Base-by-base conservation (phyloP, 1,140 invertebrate species). In the Bombus waltoni region DNA sequence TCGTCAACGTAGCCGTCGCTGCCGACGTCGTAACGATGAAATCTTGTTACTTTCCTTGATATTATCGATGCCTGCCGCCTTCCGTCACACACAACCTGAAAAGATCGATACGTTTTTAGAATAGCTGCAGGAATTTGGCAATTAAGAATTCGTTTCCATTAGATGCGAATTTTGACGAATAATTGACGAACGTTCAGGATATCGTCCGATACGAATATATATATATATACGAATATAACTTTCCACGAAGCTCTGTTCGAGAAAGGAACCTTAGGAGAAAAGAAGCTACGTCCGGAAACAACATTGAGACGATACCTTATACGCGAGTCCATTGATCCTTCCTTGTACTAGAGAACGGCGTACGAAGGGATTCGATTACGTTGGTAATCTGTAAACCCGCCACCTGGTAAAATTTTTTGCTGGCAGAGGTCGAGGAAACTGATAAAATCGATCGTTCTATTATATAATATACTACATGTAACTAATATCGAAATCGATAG, bases 361-460 rank as follows among this genome's bases (percentile, higher is more conserved):
- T 18, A 10, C 15, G 13, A 28, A 44, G 66, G n/a, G 65, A 80
- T 57, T 80, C 44, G 65, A 80, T 80, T 80, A 70, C 75, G 22
- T 10, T 28, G 62, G 32, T 35, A 68, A 44, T 62, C 59, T 62
- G 28, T n/a, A n/a, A 62, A n/a, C 59, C 77, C 1, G 44, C 32
- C 77, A 44, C 18, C 42, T 28, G 10, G 40, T 28, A 18, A 22
- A 28, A 47, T 47, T 25, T 47, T n/a, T 32, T n/a, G 42, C 18
- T 18, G 10, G 2, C 65, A 25, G 68, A 70, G 32, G 15, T 66
- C 22, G 76, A 80, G 65, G 25, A 53, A 25, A 35, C 10, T 32
- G 42, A 70, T 38, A 15, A 38, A 68, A 44, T 71, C 32, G 65
- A 80, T 80, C 66, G 78, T 40, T 3, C 18, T 15, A 40, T 71